Percentiles rank a stretch among this genome's conserved stretches.
Conservation (phyloP, 2,888 invertebrate genomes). For the Limnephilus lunatus region DNA sequence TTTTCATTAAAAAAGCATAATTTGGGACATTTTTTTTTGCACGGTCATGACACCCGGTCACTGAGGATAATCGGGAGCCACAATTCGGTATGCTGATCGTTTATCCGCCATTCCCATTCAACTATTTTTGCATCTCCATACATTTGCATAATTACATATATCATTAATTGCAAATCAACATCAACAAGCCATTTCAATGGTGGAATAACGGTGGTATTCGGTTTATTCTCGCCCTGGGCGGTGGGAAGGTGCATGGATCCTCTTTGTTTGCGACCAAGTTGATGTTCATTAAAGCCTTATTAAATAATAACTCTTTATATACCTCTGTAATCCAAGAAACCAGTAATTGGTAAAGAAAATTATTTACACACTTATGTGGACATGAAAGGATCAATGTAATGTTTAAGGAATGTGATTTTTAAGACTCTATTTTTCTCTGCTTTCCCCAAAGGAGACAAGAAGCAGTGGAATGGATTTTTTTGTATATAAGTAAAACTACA, state of each 20-base stretch:
- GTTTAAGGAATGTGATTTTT: background rate
- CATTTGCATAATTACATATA: constrained; percentile 37
- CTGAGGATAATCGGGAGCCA: background rate
- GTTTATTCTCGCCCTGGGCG: background rate
- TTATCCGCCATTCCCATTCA: constrained; percentile 3
- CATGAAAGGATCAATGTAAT: background rate
- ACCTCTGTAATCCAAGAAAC: background rate
- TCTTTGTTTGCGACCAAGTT: background rate
- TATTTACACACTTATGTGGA: background rate
- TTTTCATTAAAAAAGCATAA: too few species aligned
- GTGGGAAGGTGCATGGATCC: background rate
- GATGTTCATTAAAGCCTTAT: background rate
- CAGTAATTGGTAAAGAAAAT: background rate
- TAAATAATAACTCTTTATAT: background rate
- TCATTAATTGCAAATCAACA: constrained; percentile 21
- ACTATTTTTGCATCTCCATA: background rate
- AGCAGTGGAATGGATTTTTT: background rate
- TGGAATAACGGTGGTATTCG: background rate
- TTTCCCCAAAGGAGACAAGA: background rate
- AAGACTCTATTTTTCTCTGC: background rate
- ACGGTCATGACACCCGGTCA: background rate
- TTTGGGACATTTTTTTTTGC: background rate
- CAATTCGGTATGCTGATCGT: background rate
- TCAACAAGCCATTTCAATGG: constrained; percentile 2
- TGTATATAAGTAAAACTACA: too few species aligned